Evolutionary conservation across 2,797 vertebrate species (phyloP).

Genomic region (Neosalanx taihuensis): DNA sequence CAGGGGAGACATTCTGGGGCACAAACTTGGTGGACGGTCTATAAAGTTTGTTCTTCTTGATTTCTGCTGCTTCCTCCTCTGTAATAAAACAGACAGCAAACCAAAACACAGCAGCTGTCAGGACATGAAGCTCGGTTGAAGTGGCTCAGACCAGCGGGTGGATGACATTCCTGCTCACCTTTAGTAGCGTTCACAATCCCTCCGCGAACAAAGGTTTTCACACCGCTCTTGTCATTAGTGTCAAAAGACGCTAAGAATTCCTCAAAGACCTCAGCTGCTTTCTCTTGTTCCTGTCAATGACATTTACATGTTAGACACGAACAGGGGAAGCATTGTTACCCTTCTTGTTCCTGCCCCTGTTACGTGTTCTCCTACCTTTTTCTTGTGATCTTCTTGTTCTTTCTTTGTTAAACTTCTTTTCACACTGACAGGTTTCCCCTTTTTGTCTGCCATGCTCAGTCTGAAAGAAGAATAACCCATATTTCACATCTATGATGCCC

Average conservation of each 20-base stretch:
- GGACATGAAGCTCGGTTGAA: neutral
- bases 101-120: neutral
- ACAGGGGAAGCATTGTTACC: neutral
- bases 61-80: slow-evolving; percentile 75
- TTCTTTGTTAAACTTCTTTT: slow-evolving; percentile 74
- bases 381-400: slow-evolving; percentile 75
- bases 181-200: slow-evolving; percentile 80
- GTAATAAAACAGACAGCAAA: slow-evolving; percentile 12
- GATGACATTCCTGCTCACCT: slow-evolving; percentile 59
- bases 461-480: slow-evolving; percentile 37
- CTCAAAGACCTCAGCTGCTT: slow-evolving; percentile 81
- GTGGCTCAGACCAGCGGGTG: neutral
- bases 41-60: slow-evolving; percentile 76
- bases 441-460: slow-evolving; percentile 77
- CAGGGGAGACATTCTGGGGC: slow-evolving; percentile 55
- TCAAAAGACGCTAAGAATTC: slow-evolving; percentile 82
- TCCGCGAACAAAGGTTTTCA: slow-evolving; percentile 80
- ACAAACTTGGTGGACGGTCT: slow-evolving; percentile 70
- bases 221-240: slow-evolving; percentile 65
- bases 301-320: neutral
- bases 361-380: slow-evolving; percentile 65
- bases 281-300: slow-evolving; percentile 75
- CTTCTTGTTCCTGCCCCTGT: neutral
- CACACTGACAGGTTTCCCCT: slow-evolving; percentile 66
- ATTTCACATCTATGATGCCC: neutral